Conservation (phyloP, 2,888 invertebrate genomes). For the Campoplex capitator region DNA sequence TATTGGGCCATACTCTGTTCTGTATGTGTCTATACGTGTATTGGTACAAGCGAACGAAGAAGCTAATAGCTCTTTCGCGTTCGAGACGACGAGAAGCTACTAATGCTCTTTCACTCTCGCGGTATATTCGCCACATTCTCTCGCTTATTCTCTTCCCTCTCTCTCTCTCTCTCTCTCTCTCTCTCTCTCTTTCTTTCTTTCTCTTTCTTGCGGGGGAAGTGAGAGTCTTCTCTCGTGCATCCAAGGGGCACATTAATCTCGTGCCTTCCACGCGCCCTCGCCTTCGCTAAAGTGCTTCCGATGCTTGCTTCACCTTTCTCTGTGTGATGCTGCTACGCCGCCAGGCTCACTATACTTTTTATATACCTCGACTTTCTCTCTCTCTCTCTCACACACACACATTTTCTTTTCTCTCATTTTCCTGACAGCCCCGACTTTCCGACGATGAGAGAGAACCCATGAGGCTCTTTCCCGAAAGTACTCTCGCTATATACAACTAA, state of each 20-base stretch:
- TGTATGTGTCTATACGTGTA: constrained; percentile 23
- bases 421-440: constrained; percentile 46
- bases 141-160: constrained; percentile 36
- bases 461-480: constrained; percentile 34
- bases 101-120: constrained; percentile 57
- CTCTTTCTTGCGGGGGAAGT: background rate
- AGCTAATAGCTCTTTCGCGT: constrained; percentile 75
- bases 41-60: constrained; percentile 60
- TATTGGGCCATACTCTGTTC: constrained; percentile 58
- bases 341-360: constrained; percentile 51
- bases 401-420: constrained; percentile 56
- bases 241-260: constrained; percentile 76
- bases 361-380: constrained; percentile 35
- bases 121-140: constrained; percentile 61
- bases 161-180: background rate
- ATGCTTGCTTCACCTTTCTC: constrained; percentile 67
- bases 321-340: constrained; percentile 54
- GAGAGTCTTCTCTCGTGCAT: constrained; percentile 57
- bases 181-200: background rate
- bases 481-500: constrained; percentile 6
- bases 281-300: constrained; percentile 77
- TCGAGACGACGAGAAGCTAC: constrained; percentile 71
- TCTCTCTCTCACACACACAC: background rate
- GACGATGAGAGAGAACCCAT: constrained; percentile 21
- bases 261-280: constrained; percentile 73